Conservation (phyloP, 2,113 vertebrate genomes). For the Antennarius striatus region DNA sequence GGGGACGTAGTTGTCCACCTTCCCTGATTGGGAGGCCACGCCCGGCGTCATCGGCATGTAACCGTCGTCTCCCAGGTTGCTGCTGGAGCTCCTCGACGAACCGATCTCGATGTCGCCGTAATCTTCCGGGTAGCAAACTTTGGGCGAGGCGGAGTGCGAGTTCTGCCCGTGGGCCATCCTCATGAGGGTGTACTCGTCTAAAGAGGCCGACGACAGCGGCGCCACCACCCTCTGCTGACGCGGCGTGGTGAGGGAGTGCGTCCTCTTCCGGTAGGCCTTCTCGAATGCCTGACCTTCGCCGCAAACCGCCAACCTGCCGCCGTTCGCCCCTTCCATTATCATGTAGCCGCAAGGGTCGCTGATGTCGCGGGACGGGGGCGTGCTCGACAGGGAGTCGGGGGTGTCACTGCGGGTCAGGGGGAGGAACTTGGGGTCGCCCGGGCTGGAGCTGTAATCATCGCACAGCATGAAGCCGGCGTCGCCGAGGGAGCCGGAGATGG, state of each 20-base stretch:
- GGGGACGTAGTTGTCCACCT: conserved; percentile 83
- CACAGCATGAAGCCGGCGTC: conserved; percentile 92
- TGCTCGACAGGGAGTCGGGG: conserved; percentile 89
- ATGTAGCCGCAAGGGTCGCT: conserved; percentile 87
- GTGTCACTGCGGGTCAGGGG: conserved; percentile 87
- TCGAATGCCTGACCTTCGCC: conserved; percentile 71
- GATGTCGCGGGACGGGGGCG: conserved; percentile 83
- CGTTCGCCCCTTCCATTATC: conserved; percentile 85
- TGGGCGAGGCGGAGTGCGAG: conserved; percentile 83
- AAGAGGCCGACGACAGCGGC: conserved; percentile 88
- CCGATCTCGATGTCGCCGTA: conserved; percentile 92
- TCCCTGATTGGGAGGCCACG: conserved; percentile 62
- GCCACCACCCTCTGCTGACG: conserved; percentile 81
- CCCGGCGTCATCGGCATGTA: conserved; percentile 97
- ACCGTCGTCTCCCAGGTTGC: conserved; percentile 83
- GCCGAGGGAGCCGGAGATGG: conserved; percentile 90
- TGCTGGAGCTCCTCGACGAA: conserved; percentile 82
- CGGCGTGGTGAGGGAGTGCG: conserved; percentile 90
- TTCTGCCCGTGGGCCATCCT: conserved; percentile 84
- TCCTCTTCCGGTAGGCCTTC: conserved; percentile 87
- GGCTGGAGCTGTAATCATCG: conserved; percentile 92
- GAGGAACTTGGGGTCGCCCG: conserved; percentile 82
- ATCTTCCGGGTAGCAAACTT: conserved; percentile 88
- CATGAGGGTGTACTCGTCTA: conserved; percentile 93
- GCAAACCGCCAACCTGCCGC: conserved; percentile 29